Base-by-base conservation (phyloP, 2,888 invertebrate species). In the Lithophane semibrunnea region DNA sequence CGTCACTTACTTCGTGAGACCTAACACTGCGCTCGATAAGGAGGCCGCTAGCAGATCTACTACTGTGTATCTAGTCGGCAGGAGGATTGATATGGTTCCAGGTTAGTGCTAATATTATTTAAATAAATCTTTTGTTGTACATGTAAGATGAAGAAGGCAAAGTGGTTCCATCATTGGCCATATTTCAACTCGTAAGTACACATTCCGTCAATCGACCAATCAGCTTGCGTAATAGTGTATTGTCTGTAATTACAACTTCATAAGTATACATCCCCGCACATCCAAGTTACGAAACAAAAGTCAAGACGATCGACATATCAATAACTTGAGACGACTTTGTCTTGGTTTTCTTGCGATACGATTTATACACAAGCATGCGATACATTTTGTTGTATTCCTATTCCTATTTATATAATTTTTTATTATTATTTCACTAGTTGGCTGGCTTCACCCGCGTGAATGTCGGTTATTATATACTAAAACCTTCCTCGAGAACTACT, bases 1-100 rank as follows among this genome's bases (percentile, higher is more conserved):
- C 96, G 99, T 99, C 12, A 99, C 99, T 2, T 98, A 99, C 96
- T 99, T 99, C 91, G 99, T 99, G 79, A 97, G 99, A 64, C 99
- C 99, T 0, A 98, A 98, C 73, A 99, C 98, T 54, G 98, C 99
- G 0, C 93, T 99, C 71, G 99, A 99, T 91, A 97, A 97, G 86
- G 99, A 99, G 94, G 99, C 99, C 0, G 98, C 99, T 0, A 97
- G 97, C n/a, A 97, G 99, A 86, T 99, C 99, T 9, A 99, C 99
- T 0, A 99, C 99, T 0, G 99, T 99, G 0, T 99, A 99, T 94
- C 97, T 99, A 52, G 99, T 99, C 8, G 99, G 99, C 89, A 98
- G 98, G 89, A 97, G 99, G 90, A 99, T 99, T 87, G 98, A 99
- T 89, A 99, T 99, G 99, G 98, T 99, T 63, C 97, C 97, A 79